A percentile compares a stretch with the other conserved stretches of the same genome.
phyloP scores from a whole-genome alignment of 2,888 invertebrate species.

The Amphipyra tragopoginis region DNA sequence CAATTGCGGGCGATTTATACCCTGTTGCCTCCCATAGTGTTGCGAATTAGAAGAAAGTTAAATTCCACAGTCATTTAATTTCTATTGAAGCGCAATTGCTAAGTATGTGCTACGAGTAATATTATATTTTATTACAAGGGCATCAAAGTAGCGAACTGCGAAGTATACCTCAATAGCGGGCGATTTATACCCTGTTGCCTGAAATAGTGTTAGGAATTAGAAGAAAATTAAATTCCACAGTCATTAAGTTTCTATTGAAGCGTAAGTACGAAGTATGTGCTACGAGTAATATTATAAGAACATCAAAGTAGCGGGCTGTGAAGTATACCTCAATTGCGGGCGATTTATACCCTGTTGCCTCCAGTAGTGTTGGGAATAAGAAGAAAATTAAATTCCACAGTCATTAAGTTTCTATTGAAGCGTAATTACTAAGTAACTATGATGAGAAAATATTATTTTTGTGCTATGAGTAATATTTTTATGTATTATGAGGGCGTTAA shows the following conservation, averaged over 20 bases:
- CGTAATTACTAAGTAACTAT: too few relatives aligned
- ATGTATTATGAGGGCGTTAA: too few relatives aligned
- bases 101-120: too few relatives aligned
- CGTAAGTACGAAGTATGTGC: too few relatives aligned
- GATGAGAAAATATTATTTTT: too few relatives aligned
- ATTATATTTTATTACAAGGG: too few relatives aligned
- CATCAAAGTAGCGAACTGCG: constrained; percentile 49
- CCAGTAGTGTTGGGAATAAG: constrained; percentile 15
- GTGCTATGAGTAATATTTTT: too few relatives aligned
- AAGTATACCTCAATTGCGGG: constrained; percentile 40
- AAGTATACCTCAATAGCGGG: constrained; percentile 39
- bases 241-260: too few relatives aligned
- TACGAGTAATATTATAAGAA: too few relatives aligned
- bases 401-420: too few relatives aligned
- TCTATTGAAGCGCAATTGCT: too few relatives aligned
- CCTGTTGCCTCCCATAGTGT: constrained; percentile 20
- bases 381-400: constrained; percentile 3
- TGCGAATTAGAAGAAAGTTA: constrained; percentile 14
- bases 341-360: constrained; percentile 36
- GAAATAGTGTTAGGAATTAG: constrained; percentile 14
- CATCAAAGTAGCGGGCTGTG: constrained; percentile 49
- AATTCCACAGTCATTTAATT: too few relatives aligned
- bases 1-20: constrained; percentile 42
- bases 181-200: constrained; percentile 36
- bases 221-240: constrained; percentile 3